These are phyloP conservation scores for Oxygymnocypris stewartii DNA, from an alignment of 2,113 vertebrate species.

Conservation along the genomic window DNA sequence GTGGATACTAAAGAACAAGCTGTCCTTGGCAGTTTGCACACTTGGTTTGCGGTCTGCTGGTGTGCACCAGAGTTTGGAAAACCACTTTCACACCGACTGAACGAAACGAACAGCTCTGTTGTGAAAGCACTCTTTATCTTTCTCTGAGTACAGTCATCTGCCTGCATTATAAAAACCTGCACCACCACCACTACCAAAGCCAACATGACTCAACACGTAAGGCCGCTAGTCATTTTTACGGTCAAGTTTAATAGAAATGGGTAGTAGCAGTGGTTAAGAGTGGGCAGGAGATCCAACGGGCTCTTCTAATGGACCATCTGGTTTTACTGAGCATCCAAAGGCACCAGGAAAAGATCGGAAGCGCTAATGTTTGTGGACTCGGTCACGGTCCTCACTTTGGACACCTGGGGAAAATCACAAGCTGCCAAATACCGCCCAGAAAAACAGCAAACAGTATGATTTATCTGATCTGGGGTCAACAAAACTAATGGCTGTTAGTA, in stretches of 20 bases:
- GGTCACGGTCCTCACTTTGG: slow-evolving; percentile 34
- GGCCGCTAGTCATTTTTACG: slow-evolving; percentile 34
- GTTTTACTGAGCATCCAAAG: slow-evolving; percentile 37
- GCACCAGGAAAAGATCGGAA: slow-evolving; percentile 12
- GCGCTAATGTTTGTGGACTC: slow-evolving; percentile 53
- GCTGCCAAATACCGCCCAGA: slow-evolving; percentile 4
- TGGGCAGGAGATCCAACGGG: slow-evolving; percentile 43
- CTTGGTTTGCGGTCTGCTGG: not conserved
- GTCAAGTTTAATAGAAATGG: slow-evolving; percentile 43
- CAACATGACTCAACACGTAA: slow-evolving; percentile 36
- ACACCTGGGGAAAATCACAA: slow-evolving; percentile 48
- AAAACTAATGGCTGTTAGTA: slow-evolving; percentile 3
- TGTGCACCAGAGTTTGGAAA: not conserved
- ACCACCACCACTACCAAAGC: not conserved
- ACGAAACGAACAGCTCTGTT: not conserved
- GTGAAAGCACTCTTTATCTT: slow-evolving; percentile 12
- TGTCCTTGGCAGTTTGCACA: not conserved
- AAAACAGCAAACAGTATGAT: slow-evolving; percentile 45
- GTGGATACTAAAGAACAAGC: not conserved
- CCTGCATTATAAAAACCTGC: not conserved
- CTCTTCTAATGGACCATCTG: slow-evolving; percentile 54
- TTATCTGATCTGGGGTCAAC: slow-evolving; percentile 44
- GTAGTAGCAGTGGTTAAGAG: slow-evolving; percentile 26
- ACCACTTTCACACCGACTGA: not conserved
- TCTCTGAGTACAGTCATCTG: not conserved